Evolutionary conservation across 2,113 vertebrate genomes (phyloP).

Genomic region (Prinia subflava): DNA sequence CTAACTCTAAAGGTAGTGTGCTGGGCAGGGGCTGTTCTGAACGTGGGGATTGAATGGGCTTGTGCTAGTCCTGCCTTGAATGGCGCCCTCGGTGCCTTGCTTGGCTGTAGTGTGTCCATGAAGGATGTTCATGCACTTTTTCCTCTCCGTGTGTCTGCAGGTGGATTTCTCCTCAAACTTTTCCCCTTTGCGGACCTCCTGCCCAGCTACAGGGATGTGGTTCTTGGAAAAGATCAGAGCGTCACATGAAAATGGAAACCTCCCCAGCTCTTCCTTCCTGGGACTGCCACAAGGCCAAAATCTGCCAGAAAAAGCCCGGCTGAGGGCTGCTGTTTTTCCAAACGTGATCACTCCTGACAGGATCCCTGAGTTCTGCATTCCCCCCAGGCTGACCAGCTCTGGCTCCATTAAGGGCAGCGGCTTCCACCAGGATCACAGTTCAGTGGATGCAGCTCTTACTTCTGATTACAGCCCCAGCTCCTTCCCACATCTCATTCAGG

Average conservation of each 20-base stretch:
- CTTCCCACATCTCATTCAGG: slow-evolving; percentile 81
- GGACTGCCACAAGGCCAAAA: not conserved
- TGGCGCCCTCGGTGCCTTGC: accelerated
- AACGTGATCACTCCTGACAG: slow-evolving; percentile 75
- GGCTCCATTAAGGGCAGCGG: not conserved
- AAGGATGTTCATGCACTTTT: not conserved
- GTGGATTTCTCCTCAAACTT: not conserved
- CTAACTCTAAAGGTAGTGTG: accelerated
- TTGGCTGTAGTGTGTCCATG: accelerated
- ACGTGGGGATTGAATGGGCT: accelerated
- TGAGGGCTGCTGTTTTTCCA: slow-evolving; percentile 17
- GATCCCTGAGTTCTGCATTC: slow-evolving; percentile 78
- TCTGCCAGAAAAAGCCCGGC: not conserved
- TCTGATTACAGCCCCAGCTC: not conserved
- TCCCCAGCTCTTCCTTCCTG: not conserved
- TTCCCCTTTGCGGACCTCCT: not conserved
- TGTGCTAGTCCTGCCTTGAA: not conserved
- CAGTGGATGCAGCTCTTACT: not conserved
- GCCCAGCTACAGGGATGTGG: slow-evolving; percentile 44
- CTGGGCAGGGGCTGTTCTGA: not conserved
- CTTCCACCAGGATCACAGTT: not conserved
- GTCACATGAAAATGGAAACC: not conserved
- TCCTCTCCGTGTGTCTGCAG: not conserved
- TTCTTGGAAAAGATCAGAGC: slow-evolving; percentile 61
- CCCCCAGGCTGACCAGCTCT: slow-evolving; percentile 48